Conservation (phyloP, 2,797 vertebrate genomes). For the Cuniculus paca region DNA sequence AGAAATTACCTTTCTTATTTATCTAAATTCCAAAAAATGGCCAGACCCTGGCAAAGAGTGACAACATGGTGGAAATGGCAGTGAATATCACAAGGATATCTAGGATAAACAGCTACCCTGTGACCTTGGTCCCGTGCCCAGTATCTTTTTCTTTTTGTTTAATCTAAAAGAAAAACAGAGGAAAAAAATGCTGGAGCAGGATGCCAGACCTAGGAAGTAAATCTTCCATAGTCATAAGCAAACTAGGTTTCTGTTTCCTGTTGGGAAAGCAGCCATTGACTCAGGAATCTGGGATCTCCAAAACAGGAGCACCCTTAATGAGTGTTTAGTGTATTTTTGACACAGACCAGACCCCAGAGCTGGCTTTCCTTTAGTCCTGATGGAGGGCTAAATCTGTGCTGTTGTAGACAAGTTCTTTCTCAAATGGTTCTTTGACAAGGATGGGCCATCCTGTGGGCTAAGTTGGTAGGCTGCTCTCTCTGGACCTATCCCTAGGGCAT, state of each 20-base stretch:
- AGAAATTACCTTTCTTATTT: not conserved
- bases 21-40: conserved; percentile 1
- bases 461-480: not conserved
- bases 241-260: conserved; percentile 64
- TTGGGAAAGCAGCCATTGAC: conserved; percentile 2
- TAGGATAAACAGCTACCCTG: not conserved
- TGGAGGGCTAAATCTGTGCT: not conserved
- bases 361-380: not conserved
- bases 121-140: not conserved
- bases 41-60: not conserved
- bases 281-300: conserved; percentile 6
- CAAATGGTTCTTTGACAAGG: not conserved
- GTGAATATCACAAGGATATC: not conserved
- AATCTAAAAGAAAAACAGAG: conserved; percentile 28
- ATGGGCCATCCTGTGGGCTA: not conserved
- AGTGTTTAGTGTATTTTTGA: conserved; percentile 39
- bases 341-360: conserved; percentile 45
- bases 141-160: conserved; percentile 32
- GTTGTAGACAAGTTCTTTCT: conserved; percentile 22
- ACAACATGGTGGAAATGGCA: not conserved
- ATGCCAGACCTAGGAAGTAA: conserved; percentile 58
- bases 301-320: conserved; percentile 20
- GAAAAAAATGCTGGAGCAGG: not conserved
- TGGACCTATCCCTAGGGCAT: not conserved
- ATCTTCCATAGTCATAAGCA: conserved; percentile 57